These are phyloP conservation scores for Thereva nobilitata DNA, from an alignment of 2,888 invertebrate genomes.

Conservation along the genomic window DNA sequence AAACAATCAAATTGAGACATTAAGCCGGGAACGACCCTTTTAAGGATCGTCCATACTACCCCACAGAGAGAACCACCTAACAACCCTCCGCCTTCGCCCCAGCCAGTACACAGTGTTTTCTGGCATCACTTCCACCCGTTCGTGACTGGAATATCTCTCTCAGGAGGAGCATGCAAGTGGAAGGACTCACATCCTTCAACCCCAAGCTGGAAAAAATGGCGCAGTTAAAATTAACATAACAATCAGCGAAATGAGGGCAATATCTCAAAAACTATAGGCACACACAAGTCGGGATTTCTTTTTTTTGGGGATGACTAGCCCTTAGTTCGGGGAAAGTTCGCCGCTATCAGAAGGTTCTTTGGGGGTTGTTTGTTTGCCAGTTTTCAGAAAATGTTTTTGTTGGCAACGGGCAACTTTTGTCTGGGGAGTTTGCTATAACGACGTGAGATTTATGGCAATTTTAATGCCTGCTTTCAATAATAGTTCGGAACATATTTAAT, in stretches of 20 bases:
- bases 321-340: conserved; percentile 8
- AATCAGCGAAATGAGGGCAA: conserved; percentile 40
- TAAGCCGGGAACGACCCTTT: conserved; percentile 45
- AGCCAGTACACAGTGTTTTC: neutral
- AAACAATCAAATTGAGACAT: conserved; percentile 46
- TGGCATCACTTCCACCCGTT: neutral
- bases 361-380: conserved; percentile 20
- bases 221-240: conserved; percentile 40
- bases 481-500: conserved; percentile 6
- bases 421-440: neutral
- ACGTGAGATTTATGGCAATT: conserved; percentile 25
- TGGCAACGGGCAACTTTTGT: neutral
- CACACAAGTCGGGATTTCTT: neutral
- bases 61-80: neutral
- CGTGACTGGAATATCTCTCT: no score
- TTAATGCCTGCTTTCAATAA: conserved; percentile 24
- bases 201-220: conserved; percentile 9
- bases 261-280: conserved; percentile 41
- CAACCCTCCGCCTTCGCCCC: neutral
- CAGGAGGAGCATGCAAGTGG: no score
- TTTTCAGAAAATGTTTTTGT: neutral
- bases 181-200: no score
- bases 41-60: conserved; percentile 34
- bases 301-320: conserved; percentile 5
- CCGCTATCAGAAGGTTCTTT: neutral